Conservation (phyloP, 2,888 invertebrate species). For the Antheraea assamensis region DNA sequence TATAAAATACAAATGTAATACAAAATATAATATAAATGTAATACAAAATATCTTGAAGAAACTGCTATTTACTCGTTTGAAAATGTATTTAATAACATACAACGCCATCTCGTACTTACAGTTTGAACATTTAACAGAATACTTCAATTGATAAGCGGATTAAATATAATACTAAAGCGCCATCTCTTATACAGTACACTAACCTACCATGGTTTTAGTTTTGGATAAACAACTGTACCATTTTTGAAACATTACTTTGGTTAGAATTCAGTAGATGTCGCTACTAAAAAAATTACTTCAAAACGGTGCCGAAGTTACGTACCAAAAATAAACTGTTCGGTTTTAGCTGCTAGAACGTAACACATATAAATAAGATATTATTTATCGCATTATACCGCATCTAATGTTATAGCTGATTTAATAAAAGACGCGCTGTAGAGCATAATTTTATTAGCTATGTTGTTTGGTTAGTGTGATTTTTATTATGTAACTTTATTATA, state of each 20-base stretch:
- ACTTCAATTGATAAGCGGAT: not conserved
- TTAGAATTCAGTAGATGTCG: not conserved
- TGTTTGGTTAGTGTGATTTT: not conserved
- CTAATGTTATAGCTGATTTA: not conserved
- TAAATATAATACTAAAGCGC: not conserved
- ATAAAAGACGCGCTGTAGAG: not conserved
- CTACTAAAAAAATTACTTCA: not conserved
- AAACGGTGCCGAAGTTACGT: not conserved
- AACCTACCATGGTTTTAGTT: not conserved
- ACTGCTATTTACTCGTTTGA: not conserved
- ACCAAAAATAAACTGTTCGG: not conserved
- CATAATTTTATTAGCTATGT: not conserved
- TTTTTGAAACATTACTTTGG: not conserved
- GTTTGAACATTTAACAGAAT: not conserved
- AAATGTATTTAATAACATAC: not conserved
- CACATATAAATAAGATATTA: not conserved
- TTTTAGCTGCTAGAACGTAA: not conserved
- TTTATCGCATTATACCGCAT: conserved; percentile 2
- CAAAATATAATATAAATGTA: no score
- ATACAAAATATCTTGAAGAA: not conserved
- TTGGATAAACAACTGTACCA: not conserved
- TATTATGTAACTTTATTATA: not conserved
- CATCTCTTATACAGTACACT: not conserved
- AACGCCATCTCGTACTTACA: not conserved
- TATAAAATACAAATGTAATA: no score